A percentile compares a stretch with the other conserved stretches of the same genome.
Evolutionary conservation across 1,140 invertebrate genomes (phyloP).

Genomic region (Bombus breviceps): DNA sequence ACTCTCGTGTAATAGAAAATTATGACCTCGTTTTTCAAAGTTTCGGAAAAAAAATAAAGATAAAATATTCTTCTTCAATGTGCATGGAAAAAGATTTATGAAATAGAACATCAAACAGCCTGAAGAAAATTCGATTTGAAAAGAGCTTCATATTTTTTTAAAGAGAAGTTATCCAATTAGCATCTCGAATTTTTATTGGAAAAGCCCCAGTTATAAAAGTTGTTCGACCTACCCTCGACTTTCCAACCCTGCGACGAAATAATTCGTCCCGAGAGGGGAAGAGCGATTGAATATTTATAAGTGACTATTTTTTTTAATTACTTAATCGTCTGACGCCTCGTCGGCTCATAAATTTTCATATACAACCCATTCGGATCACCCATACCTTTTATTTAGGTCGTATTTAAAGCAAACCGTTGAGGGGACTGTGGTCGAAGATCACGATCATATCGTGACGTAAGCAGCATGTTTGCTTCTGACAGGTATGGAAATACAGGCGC

Average conservation of each 20-base stretch:
- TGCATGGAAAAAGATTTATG: background rate
- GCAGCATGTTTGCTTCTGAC: slow-evolving; percentile 55
- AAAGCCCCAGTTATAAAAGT: background rate
- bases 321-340: background rate
- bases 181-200: background rate
- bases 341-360: slow-evolving; percentile 32
- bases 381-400: slow-evolving; percentile 9
- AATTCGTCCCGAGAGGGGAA: background rate
- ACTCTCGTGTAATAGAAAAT: no score
- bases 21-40: no score
- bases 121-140: background rate
- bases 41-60: background rate
- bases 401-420: slow-evolving; percentile 17
- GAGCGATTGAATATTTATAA: slow-evolving; percentile 34
- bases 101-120: background rate
- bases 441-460: slow-evolving; percentile 53
- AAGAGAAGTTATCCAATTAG: background rate
- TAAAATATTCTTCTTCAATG: background rate
- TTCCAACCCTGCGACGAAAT: background rate
- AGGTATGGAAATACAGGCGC: slow-evolving; percentile 63
- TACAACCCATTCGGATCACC: no score
- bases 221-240: background rate
- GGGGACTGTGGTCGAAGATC: slow-evolving; percentile 41
- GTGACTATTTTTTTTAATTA: slow-evolving; percentile 34
- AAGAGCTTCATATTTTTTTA: background rate